A percentile compares a stretch with the other conserved stretches of the same genome.
Conservation (phyloP, 2,797 vertebrate species). For the Eulemur coronatus region DNA sequence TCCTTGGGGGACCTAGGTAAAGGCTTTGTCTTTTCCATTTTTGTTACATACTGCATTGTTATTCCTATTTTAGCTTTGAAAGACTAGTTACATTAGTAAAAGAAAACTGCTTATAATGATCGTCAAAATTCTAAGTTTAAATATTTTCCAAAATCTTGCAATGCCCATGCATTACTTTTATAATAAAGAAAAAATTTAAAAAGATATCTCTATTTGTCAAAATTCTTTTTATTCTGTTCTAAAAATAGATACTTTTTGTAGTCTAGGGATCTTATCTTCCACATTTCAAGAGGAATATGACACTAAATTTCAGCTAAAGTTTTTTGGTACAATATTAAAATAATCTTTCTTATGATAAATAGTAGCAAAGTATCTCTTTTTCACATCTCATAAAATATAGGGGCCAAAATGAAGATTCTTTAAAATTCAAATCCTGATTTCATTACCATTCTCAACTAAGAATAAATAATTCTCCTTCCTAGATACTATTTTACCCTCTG, state of each 20-base stretch:
- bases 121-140: conserved; percentile 18
- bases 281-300: conserved; percentile 8
- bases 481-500: not conserved
- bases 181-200: not conserved
- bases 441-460: not conserved
- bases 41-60: not conserved
- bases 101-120: not conserved
- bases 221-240: not conserved
- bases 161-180: not conserved
- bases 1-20: not conserved
- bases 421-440: conserved; percentile 36
- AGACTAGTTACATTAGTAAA: not conserved
- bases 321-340: not conserved
- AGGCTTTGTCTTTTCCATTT: not conserved
- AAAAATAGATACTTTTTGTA: conserved; percentile 9
- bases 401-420: not conserved
- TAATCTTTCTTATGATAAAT: not conserved
- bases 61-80: not conserved
- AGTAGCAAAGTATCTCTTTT: not conserved
- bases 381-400: not conserved
- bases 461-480: not conserved
- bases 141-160: conserved; percentile 35
- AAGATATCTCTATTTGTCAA: not conserved
- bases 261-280: not conserved
- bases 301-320: not conserved